Evolutionary conservation across 2,797 vertebrate species (phyloP).

Genomic region (Salmo trutta): DNA sequence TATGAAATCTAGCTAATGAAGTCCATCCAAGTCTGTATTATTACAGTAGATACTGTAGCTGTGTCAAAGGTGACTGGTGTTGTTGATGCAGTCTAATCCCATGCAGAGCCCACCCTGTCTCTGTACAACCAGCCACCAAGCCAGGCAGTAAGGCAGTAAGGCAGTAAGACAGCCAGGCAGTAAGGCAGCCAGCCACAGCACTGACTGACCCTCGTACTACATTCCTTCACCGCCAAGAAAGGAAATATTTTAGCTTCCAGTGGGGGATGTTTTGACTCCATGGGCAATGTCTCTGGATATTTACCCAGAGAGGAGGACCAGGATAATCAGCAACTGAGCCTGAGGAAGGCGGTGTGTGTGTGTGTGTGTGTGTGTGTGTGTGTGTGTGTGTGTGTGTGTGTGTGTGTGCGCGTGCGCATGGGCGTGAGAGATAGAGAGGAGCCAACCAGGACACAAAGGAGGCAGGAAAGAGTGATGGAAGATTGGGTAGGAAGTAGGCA

Average conservation of each 20-base stretch:
- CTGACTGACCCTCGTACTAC: neutral
- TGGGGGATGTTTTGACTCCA: slow-evolving; percentile 1
- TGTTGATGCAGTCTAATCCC: slow-evolving; percentile 3
- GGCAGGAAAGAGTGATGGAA: slow-evolving; percentile 40
- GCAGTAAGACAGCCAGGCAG: neutral
- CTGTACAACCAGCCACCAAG: slow-evolving; percentile 16
- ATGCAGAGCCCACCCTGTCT: slow-evolving; percentile 7
- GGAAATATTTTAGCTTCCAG: slow-evolving; percentile 2
- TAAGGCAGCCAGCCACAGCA: neutral
- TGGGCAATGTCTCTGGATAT: slow-evolving; percentile 8
- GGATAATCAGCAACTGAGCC: slow-evolving; percentile 4
- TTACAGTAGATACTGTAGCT: neutral
- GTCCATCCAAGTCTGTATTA: neutral
- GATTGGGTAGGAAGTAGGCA: slow-evolving; percentile 27
- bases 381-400: slow-evolving; percentile 12
- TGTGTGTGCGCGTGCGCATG: slow-evolving; percentile 19
- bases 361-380: slow-evolving; percentile 19
- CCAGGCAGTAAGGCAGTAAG: neutral
- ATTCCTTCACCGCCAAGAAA: neutral
- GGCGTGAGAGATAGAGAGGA: neutral
- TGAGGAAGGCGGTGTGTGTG: neutral
- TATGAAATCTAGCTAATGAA: neutral
- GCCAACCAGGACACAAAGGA: slow-evolving; percentile 32
- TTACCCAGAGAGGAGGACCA: neutral
- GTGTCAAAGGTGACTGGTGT: neutral